phyloP scores from a whole-genome alignment of 2,113 vertebrate genomes.

The Hucho hucho region DNA sequence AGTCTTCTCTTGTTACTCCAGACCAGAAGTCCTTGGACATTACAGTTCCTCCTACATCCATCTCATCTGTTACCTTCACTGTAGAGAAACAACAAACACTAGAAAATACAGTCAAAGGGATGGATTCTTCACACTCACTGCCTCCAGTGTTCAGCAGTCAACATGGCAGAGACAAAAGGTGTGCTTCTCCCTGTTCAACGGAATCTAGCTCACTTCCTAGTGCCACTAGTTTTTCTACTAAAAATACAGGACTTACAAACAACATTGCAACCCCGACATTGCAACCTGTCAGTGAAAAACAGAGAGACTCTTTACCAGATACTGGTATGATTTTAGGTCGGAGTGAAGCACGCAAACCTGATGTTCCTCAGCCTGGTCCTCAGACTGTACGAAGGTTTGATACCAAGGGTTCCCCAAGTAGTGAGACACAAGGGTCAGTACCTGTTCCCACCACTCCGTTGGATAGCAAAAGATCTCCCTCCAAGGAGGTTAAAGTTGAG shows the following conservation, averaged over 20 bases:
- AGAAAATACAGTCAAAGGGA: not conserved
- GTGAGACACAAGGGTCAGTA: slow-evolving; percentile 5
- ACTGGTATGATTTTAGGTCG: slow-evolving; percentile 11
- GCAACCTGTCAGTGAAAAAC: slow-evolving; percentile 23
- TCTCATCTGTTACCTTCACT: not conserved
- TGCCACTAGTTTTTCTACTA: slow-evolving; percentile 9
- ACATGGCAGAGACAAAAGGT: not conserved
- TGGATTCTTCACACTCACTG: not conserved
- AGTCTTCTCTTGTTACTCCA: not conserved
- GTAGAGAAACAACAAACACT: slow-evolving; percentile 9
- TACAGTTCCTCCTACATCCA: slow-evolving; percentile 12
- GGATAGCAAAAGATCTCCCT: slow-evolving; percentile 10
- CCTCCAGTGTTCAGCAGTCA: slow-evolving; percentile 2
- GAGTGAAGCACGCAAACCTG: not conserved
- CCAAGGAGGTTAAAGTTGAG: slow-evolving; percentile 7
- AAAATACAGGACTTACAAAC: not conserved
- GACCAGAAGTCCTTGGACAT: not conserved
- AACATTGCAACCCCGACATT: slow-evolving; percentile 17
- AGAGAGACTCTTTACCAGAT: not conserved
- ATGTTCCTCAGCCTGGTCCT: slow-evolving; percentile 1
- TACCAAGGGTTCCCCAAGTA: not conserved
- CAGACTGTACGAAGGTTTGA: not conserved
- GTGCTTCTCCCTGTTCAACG: not conserved
- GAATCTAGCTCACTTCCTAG: not conserved
- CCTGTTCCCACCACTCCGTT: slow-evolving; percentile 1